phyloP scores from a whole-genome alignment of 2,113 vertebrate species.

The Oceanites oceanicus region DNA sequence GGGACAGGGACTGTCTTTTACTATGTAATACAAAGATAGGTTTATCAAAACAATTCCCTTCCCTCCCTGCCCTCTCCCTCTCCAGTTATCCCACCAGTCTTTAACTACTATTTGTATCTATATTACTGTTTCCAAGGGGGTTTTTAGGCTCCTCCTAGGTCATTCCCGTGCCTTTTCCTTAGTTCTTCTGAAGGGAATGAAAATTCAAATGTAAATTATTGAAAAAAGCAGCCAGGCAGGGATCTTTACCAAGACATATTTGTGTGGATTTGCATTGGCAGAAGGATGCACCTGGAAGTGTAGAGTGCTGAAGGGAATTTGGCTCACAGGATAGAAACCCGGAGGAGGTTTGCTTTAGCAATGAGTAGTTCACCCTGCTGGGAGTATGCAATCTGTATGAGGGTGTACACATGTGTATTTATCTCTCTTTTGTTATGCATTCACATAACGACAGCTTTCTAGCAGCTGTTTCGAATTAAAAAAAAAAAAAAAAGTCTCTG shows the following conservation, averaged over 20 bases:
- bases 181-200: not conserved
- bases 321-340: not conserved
- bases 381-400: not conserved
- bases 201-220: not conserved
- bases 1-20: not conserved
- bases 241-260: not conserved
- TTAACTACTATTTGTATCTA: not conserved
- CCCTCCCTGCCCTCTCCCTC: not conserved
- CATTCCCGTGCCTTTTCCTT: not conserved
- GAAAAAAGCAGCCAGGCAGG: not conserved
- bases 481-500: not conserved
- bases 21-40: not conserved
- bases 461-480: not conserved
- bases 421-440: not conserved
- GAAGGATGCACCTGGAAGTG: not conserved
- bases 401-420: not conserved
- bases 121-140: not conserved
- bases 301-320: not conserved
- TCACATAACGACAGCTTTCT: not conserved
- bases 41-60: not conserved
- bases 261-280: not conserved
- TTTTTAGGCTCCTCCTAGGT: not conserved
- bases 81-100: not conserved
- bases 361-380: not conserved
- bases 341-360: not conserved